Conservation (phyloP, 2,888 invertebrate species). For the Plutella xylostella region DNA sequence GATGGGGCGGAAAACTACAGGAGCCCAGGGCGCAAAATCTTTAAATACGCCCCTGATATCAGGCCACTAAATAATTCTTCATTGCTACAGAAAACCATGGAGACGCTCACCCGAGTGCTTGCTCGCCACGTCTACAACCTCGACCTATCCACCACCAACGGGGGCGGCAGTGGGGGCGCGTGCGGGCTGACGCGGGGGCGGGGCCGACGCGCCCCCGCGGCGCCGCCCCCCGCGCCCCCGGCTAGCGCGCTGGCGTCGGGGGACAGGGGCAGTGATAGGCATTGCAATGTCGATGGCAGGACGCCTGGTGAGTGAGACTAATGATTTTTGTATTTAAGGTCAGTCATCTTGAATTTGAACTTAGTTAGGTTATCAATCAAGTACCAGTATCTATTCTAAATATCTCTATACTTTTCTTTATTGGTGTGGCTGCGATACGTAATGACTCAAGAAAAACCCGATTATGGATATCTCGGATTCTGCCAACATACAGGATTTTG, state of each 20-base stretch:
- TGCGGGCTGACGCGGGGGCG: conserved; percentile 58
- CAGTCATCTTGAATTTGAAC: too few relatives aligned
- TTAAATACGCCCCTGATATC: too few relatives aligned
- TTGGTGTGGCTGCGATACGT: too few relatives aligned
- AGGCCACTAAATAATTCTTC: too few relatives aligned
- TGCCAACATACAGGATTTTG: too few relatives aligned
- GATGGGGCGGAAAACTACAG: too few relatives aligned
- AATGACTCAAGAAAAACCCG: too few relatives aligned
- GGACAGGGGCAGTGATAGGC: neutral
- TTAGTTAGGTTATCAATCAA: too few relatives aligned
- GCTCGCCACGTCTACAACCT: conserved; percentile 95
- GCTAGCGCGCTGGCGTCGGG: neutral
- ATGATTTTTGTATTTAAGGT: neutral
- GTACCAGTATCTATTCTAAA: too few relatives aligned
- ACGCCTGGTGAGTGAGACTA: conserved; percentile 3
- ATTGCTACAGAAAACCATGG: conserved; percentile 87
- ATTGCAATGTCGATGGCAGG: neutral
- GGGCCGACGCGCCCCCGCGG: conserved; percentile 17
- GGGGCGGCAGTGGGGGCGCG: conserved; percentile 82
- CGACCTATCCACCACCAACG: conserved; percentile 88
- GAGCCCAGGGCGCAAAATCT: too few relatives aligned
- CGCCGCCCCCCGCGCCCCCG: conserved; percentile 17
- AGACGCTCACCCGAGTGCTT: conserved; percentile 93
- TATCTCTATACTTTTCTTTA: too few relatives aligned
- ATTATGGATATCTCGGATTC: too few relatives aligned